Evolutionary conservation across 1,140 invertebrate genomes (phyloP).

Genomic region (Drosophila sechellia): DNA sequence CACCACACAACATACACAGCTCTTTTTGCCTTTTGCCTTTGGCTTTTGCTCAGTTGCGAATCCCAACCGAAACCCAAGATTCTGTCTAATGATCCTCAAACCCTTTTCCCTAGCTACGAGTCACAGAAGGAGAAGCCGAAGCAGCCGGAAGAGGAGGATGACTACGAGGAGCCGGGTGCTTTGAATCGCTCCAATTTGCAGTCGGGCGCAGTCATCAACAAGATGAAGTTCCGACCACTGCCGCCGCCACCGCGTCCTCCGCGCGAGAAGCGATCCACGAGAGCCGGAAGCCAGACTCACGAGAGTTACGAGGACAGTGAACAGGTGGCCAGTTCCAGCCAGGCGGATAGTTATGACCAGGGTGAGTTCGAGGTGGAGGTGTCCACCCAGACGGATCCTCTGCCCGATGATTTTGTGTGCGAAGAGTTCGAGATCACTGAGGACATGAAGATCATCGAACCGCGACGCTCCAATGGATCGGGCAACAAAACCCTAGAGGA

Average conservation of each 20-base stretch:
- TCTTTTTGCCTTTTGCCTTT: constrained; percentile 47
- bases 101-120: constrained; percentile 66
- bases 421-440: constrained; percentile 88
- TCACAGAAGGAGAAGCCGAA: constrained; percentile 22
- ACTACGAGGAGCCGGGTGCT: constrained; percentile 75
- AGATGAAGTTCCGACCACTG: constrained; percentile 92
- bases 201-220: constrained; percentile 89
- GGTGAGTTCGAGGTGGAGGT: constrained; percentile 87
- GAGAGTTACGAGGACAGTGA: constrained; percentile 77
- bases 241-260: constrained; percentile 93
- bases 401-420: constrained; percentile 91
- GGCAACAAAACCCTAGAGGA: constrained; percentile 73
- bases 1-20: constrained; percentile 65
- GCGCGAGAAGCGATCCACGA: constrained; percentile 85
- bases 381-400: constrained; percentile 92
- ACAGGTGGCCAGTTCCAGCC: constrained; percentile 72
- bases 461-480: constrained; percentile 44
- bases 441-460: constrained; percentile 80
- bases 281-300: constrained; percentile 62
- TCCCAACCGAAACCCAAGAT: constrained; percentile 14
- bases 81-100: constrained; percentile 74
- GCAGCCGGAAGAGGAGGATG: constrained; percentile 57
- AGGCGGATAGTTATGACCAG: constrained; percentile 73
- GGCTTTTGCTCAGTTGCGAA: constrained; percentile 38
- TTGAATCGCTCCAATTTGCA: constrained; percentile 85